These are phyloP conservation scores for Monoplex corrugatus DNA, from an alignment of 2,888 invertebrate species.

Conservation along the genomic window DNA sequence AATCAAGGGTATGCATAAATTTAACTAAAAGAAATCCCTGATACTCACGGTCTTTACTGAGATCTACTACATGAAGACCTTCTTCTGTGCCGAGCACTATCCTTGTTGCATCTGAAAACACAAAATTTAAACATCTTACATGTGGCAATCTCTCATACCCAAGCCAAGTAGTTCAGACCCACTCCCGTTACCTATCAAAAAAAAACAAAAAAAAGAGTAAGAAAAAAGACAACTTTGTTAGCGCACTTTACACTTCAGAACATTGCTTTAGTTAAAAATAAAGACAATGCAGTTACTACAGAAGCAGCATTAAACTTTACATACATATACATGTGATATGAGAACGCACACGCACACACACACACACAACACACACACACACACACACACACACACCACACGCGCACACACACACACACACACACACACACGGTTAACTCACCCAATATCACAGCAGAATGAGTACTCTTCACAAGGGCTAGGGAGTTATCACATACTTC, in stretches of 20 bases:
- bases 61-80: constrained; percentile 95
- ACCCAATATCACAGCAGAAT: constrained; percentile 91
- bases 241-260: too few species aligned
- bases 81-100: constrained; percentile 94
- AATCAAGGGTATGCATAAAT: too few species aligned
- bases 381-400: constrained; percentile 1
- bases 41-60: constrained; percentile 89
- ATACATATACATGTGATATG: neutral
- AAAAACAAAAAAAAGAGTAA: too few species aligned
- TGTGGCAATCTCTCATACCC: too few species aligned
- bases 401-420: neutral
- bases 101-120: constrained; percentile 88
- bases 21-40: too few species aligned
- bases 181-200: too few species aligned
- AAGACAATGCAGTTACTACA: too few species aligned
- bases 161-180: too few species aligned
- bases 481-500: constrained; percentile 93
- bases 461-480: constrained; percentile 90
- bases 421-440: constrained; percentile 52
- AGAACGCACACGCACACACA: neutral
- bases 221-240: too few species aligned
- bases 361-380: neutral
- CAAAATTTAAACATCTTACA: too few species aligned
- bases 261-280: too few species aligned
- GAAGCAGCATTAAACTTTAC: too few species aligned